These are phyloP conservation scores for Vanessa tameamea DNA, from an alignment of 1,140 invertebrate species.

Conservation along the genomic window DNA sequence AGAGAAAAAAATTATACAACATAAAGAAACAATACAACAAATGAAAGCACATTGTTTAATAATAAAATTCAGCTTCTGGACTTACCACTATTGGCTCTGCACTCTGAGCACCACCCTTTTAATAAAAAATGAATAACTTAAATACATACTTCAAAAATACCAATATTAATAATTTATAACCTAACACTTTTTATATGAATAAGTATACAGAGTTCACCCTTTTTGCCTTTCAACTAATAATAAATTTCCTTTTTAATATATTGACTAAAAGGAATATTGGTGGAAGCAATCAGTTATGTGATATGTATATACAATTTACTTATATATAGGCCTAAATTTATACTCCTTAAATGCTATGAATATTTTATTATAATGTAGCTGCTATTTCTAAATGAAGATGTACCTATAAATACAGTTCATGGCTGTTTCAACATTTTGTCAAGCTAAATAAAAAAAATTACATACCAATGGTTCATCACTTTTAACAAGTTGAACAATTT, in stretches of 20 bases:
- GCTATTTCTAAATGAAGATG: conserved; percentile 75
- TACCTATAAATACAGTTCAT: conserved; percentile 13
- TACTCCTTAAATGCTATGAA: conserved; percentile 18
- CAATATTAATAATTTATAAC: neutral
- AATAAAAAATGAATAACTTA: conserved; percentile 69
- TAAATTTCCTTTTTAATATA: neutral
- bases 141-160: conserved; percentile 22
- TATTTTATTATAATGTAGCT: conserved; percentile 51
- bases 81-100: conserved; percentile 97
- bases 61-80: conserved; percentile 65
- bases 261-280: neutral
- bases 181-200: conserved; percentile 1
- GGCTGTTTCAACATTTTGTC: neutral
- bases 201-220: neutral
- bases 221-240: neutral
- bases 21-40: conserved; percentile 36
- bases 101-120: conserved; percentile 93
- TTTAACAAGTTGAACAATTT: conserved; percentile 98
- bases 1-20: conserved; percentile 1
- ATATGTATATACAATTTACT: neutral
- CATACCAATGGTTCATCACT: conserved; percentile 98
- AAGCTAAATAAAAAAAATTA: conserved; percentile 15
- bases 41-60: conserved; percentile 48
- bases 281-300: neutral
- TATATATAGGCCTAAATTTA: neutral